These are phyloP conservation scores for Sinocyclocheilus maitianheensis DNA, from an alignment of 2,113 vertebrate species.

Conservation along the genomic window DNA sequence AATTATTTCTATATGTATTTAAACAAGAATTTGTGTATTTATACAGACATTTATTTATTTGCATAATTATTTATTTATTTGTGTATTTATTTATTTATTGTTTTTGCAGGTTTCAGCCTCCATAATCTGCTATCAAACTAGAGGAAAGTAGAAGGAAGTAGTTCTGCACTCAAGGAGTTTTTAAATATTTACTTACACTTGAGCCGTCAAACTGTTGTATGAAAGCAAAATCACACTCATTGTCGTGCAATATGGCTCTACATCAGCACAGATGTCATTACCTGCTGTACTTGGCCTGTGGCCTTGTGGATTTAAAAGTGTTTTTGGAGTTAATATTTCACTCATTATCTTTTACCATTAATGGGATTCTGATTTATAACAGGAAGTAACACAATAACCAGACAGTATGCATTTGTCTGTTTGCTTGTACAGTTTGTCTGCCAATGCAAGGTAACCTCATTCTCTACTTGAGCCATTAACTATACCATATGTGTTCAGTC, in stretches of 20 bases:
- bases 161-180: not conserved
- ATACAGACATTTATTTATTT: too few relatives aligned
- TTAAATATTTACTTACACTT: not conserved
- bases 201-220: not conserved
- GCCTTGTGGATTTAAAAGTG: not conserved
- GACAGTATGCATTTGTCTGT: not conserved
- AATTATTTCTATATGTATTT: too few relatives aligned
- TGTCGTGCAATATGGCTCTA: not conserved
- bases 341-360: not conserved
- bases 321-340: not conserved
- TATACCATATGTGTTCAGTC: not conserved
- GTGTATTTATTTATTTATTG: too few relatives aligned
- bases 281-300: not conserved
- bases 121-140: not conserved
- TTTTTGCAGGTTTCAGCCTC: too few relatives aligned
- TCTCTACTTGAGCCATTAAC: constrained; percentile 27
- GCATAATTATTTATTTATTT: too few relatives aligned
- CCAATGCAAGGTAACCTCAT: constrained; percentile 17
- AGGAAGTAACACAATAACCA: constrained; percentile 20
- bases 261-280: not conserved
- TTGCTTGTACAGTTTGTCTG: constrained; percentile 18
- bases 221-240: not conserved
- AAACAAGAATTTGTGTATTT: too few relatives aligned
- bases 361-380: constrained; percentile 21
- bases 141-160: not conserved